phyloP scores from a whole-genome alignment of 2,797 vertebrate species.

The Euphonia xanthogaster region DNA sequence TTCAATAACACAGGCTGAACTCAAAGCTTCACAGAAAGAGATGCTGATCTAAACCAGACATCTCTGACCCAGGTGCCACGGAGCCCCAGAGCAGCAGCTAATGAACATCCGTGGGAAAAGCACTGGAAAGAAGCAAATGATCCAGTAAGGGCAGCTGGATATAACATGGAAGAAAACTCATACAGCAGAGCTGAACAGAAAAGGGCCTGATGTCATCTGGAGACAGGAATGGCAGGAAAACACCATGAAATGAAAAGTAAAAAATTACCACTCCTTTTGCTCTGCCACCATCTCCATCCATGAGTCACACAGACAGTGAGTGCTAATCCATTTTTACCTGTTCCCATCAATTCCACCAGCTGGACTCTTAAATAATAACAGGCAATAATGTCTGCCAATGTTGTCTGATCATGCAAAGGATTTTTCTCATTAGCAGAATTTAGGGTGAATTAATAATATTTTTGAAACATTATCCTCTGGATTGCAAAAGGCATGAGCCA shows the following conservation, averaged over 20 bases:
- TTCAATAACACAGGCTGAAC: not conserved
- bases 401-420: not conserved
- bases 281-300: not conserved
- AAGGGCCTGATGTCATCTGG: not conserved
- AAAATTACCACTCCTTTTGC: not conserved
- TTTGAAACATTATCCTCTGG: not conserved
- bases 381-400: not conserved
- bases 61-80: not conserved
- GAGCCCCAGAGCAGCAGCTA: not conserved
- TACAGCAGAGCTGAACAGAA: not conserved
- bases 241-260: not conserved
- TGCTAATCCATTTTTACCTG: not conserved
- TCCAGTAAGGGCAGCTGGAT: not conserved
- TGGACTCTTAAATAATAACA: not conserved
- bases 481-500: not conserved
- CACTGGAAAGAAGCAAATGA: not conserved
- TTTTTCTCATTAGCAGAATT: not conserved
- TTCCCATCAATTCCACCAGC: not conserved
- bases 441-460: not conserved
- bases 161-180: not conserved
- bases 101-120: not conserved
- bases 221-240: not conserved
- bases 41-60: not conserved
- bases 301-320: not conserved
- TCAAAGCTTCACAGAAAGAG: not conserved